Base-by-base conservation (phyloP, 2,888 invertebrate genomes). In the Lasioglossum morio region DNA sequence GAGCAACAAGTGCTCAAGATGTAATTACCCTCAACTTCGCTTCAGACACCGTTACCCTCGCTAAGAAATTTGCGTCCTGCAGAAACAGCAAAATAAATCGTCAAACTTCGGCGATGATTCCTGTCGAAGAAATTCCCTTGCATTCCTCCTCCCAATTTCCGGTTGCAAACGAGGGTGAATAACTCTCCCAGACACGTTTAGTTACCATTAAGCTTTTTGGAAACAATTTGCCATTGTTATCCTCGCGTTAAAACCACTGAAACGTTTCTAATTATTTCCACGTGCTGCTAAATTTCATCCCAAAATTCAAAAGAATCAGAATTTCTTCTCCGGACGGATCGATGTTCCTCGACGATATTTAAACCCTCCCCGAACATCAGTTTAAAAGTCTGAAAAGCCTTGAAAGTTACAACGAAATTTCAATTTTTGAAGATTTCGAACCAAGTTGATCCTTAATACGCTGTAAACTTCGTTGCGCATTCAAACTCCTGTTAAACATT, bases 1-100 rank as follows among this genome's bases (percentile, higher is more conserved):
- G 87, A 90, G 90, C 90, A 91, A 90, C 90, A 91, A 91, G 91
- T 91, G 88, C 90, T 84, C 81, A 82, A 81, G 85, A 84, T 84
- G 89, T 90, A 88, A 90, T 91, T 91, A 87, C 86, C 73, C 79
- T 81, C 85, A 72, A 90, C 80, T 89, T 90, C 84, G 90, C 85
- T 85, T 87, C 84, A 81, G 87, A 82, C 85, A 75, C 82, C 76
- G 86, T 90, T 90, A 81, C 81, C 37, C 77, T 53, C 72, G 77
- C 78, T 76, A 90, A 87, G 83, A 89, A 90, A 90, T 91, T 81
- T 79, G 85, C 83, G 77, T 88, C 79, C 87, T 70, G 72, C 80
- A 73, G 81, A 79, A 83, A 84, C 83, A 57, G 79, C 75, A 79
- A 85, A 84, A 89, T 88, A 85, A 85, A 84, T 79, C 66, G 82